Base-by-base conservation (phyloP, 2,888 invertebrate species). In the Myathropa florea region DNA sequence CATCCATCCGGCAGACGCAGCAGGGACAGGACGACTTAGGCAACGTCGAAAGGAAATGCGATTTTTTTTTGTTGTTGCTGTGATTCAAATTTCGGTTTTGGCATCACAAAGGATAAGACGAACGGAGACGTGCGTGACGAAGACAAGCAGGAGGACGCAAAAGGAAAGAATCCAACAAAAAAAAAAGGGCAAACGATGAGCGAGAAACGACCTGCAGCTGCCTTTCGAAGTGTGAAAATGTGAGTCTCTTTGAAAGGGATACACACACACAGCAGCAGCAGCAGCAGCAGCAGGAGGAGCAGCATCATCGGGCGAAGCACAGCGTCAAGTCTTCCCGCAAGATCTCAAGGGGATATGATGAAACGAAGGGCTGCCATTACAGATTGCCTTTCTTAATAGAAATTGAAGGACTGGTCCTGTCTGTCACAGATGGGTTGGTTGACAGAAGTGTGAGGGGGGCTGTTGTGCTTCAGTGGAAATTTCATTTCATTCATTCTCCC, bases 191-290 rank as follows among this genome's bases (percentile, higher is more conserved):
- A 24, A 57, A 57, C 57, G 57, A 14, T 6, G 4, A 24, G 26
- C 60, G n/a, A n/a, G n/a, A 60, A 28, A 28, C 21, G 64, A 14
- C 10, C 72, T 72, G 85, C 77, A 82, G 82, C 77, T 85, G 81
- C 73, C 72, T 82, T 57, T 81, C 67, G 68, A 81, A 85, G 85
- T 85, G 85, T 77, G 81, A 85, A 85, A 77, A 81, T 73, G 68
- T 57, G 59, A 65, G 39, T 65, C 65, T 18, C 53, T 26, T 21
- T 33, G 24, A 39, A 39, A 59, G 23, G 24, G 33, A 53, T 33
- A 57, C 24, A 57, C 23, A 55, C 46, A 46, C n/a, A 7, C 33
- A 33, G 33, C n/a, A n/a, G n/a, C n/a, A n/a, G n/a, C n/a, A n/a
- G n/a, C n/a, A n/a, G n/a, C n/a, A n/a, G n/a, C n/a, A n/a, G n/a